phyloP scores from a whole-genome alignment of 1,140 invertebrate species.

The Cotesia typhae region DNA sequence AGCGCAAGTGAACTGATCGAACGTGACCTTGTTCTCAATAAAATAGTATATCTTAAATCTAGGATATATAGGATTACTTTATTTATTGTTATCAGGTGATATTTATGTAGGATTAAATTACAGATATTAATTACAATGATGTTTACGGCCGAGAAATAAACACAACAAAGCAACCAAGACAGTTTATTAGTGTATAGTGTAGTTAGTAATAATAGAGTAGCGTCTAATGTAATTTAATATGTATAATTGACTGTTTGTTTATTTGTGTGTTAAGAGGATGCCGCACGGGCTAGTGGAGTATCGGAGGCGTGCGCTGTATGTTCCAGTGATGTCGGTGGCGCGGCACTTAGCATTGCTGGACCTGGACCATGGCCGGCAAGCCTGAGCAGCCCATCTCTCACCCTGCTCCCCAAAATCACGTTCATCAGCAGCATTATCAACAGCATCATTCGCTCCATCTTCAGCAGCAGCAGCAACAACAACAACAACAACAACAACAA shows the following conservation, averaged over 20 bases:
- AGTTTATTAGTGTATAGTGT: not conserved
- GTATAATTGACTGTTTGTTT: constrained; percentile 24
- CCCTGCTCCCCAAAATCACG: constrained; percentile 60
- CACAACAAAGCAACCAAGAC: not conserved
- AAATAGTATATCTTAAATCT: not conserved
- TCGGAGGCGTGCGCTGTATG: constrained; percentile 60
- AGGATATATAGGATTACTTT: not conserved
- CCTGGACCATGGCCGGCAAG: constrained; percentile 68
- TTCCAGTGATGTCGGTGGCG: constrained; percentile 66
- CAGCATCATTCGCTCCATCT: constrained; percentile 39
- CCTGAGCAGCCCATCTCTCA: constrained; percentile 64
- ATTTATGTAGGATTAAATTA: constrained; percentile 1
- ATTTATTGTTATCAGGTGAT: not conserved
- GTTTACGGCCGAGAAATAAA: no score
- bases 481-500: constrained; percentile 19
- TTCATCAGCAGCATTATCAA: constrained; percentile 54
- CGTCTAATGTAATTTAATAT: not conserved
- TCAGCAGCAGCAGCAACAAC: constrained; percentile 33
- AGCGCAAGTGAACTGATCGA: constrained; percentile 3
- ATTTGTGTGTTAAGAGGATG: constrained; percentile 55
- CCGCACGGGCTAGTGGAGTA: constrained; percentile 58
- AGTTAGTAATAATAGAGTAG: not conserved
- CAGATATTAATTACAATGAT: not conserved
- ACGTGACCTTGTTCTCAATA: constrained; percentile 31
- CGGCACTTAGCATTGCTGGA: constrained; percentile 64